A percentile compares a stretch with the other conserved stretches of the same genome.
phyloP scores from a whole-genome alignment of 2,797 vertebrate species.

The Tamandua tetradactyla region DNA sequence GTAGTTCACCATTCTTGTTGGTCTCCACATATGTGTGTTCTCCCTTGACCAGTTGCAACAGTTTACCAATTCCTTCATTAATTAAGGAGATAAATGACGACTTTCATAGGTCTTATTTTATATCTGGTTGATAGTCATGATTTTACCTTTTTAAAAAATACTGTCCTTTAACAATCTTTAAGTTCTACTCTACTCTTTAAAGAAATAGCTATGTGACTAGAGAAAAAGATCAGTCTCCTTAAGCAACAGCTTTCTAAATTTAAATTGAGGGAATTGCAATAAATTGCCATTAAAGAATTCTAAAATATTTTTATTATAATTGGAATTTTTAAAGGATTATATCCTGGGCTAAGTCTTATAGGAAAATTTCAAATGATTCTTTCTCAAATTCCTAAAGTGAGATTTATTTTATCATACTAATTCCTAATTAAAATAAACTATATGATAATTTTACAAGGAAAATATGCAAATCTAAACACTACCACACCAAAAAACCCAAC shows the following conservation, averaged over 20 bases:
- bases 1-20: background rate
- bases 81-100: background rate
- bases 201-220: background rate
- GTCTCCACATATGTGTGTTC: background rate
- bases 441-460: background rate
- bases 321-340: background rate
- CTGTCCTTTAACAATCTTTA: background rate
- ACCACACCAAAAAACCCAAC: background rate
- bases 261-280: background rate
- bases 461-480: background rate
- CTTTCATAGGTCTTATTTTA: background rate
- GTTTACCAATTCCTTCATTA: too few relatives aligned
- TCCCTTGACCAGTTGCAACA: background rate
- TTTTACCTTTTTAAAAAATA: background rate
- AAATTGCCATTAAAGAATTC: background rate
- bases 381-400: background rate
- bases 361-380: background rate
- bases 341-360: background rate
- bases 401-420: background rate
- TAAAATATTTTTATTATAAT: background rate
- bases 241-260: background rate
- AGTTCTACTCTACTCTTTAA: background rate
- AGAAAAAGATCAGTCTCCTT: background rate
- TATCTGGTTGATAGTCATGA: too few relatives aligned
- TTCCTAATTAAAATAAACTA: background rate